A percentile compares a stretch with the other conserved stretches of the same genome.
phyloP scores from a whole-genome alignment of 2,113 vertebrate genomes.

The Perca flavescens region DNA sequence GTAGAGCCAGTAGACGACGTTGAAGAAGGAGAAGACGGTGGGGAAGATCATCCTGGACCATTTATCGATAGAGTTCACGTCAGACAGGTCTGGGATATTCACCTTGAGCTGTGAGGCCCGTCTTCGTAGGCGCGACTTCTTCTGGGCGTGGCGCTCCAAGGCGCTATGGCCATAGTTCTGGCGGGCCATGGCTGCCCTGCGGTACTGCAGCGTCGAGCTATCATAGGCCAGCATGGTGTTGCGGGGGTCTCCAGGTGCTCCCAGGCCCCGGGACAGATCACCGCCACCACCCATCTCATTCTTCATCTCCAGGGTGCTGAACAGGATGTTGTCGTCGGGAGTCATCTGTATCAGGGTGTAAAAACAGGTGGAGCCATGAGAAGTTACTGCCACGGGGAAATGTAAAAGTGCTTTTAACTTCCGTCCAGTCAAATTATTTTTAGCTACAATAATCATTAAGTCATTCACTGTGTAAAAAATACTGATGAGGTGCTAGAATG shows the following conservation, averaged over 20 bases:
- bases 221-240: constrained; percentile 98
- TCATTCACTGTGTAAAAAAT: constrained; percentile 56
- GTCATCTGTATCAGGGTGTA: constrained; percentile 90
- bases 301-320: constrained; percentile 98
- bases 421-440: constrained; percentile 12
- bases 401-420: constrained; percentile 12
- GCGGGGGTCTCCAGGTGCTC: constrained; percentile 89
- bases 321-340: constrained; percentile 96
- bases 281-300: constrained; percentile 97
- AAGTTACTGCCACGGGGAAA: constrained; percentile 61
- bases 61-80: constrained; percentile 99
- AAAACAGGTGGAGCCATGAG: constrained; percentile 73
- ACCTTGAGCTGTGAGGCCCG: constrained; percentile 98
- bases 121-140: constrained; percentile 97
- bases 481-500: constrained; percentile 76
- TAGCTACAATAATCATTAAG: constrained; percentile 35
- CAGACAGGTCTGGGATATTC: constrained; percentile 99
- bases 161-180: constrained; percentile 97
- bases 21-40: constrained; percentile 99
- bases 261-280: constrained; percentile 94
- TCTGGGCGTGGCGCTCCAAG: constrained; percentile 96
- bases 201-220: constrained; percentile 95
- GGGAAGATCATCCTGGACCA: constrained; percentile 99
- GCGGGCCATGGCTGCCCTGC: constrained; percentile 93
- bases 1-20: constrained; percentile 99